Base-by-base conservation (phyloP, 2,797 vertebrate genomes). In the Xiphorhynchus erythropygius region DNA sequence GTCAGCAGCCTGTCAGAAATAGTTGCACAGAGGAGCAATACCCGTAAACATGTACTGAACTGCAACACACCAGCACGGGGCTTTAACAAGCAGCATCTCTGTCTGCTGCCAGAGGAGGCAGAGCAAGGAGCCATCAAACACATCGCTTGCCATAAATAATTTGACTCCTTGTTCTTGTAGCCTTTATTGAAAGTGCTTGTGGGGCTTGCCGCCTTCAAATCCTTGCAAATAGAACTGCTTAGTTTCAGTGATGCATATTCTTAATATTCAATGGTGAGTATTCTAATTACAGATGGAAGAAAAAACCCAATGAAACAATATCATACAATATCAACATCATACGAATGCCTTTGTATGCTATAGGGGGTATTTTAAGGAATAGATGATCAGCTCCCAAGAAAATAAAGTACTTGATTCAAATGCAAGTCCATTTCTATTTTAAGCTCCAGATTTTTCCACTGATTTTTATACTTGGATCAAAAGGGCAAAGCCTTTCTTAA, bases 401-500 rank as follows among this genome's bases (percentile, higher is more conserved):
- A 25, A 35, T 30, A 56, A 64, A 23, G 32, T 21, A 60, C 37
- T 77, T 56, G 19, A 10, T 74, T 94, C 55, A 86, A 67, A 86
- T 89, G 7, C n/a, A 65, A 79, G 84, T 75, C 41, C 21, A 39
- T 56, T 65, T 74, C 39, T 71, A 30, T 57, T 67, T 73, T 24
- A 49, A 47, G 59, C 11, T 39, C 33, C 22, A 10, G 27, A 76
- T 39, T 87, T 86, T 63, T 30, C 55, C 75, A 50, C 35, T 53
- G 24, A 28, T 47, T 57, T 89, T 86, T 73, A 52, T 41, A 68
- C 7, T 69, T 41, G 5, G 35, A 68, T 76, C 32, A 76, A 73
- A 84, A 90, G 28, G 68, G 30, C 50, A 82, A 87, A 63, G 22
- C 19, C 35, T 87, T 75, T 42, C 50, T 24, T 76, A 82, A 73